phyloP scores from a whole-genome alignment of 2,888 invertebrate species.

The Boloria euphrosyne region DNA sequence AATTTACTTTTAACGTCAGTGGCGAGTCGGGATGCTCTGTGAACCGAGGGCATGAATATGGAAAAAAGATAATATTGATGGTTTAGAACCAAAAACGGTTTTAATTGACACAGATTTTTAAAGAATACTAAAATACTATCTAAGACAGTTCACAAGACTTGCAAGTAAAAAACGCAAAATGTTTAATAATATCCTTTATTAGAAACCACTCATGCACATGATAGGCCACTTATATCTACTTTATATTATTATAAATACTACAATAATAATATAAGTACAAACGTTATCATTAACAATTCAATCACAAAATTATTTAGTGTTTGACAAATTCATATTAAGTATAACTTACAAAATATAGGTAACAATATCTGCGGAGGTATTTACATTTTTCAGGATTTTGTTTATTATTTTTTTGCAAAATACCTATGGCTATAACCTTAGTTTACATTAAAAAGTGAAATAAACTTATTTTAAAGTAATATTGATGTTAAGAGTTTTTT shows the following conservation, averaged over 20 bases:
- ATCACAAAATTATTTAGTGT: neutral
- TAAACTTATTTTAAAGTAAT: neutral
- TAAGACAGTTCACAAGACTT: neutral
- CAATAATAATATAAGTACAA: constrained; percentile 61
- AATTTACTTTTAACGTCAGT: too few species aligned
- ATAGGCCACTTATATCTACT: constrained; percentile 58
- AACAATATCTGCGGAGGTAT: too few species aligned
- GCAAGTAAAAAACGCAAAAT: constrained; percentile 40
- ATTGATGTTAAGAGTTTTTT: neutral
- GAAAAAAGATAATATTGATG: too few species aligned
- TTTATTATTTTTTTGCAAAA: too few species aligned
- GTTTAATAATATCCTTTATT: constrained; percentile 40
- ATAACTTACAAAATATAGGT: too few species aligned
- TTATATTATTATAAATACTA: constrained; percentile 64
- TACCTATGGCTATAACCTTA: too few species aligned
- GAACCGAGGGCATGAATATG: too few species aligned
- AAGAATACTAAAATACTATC: neutral
- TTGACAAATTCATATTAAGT: too few species aligned
- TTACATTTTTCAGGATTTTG: too few species aligned
- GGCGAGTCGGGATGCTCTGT: too few species aligned
- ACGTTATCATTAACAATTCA: constrained; percentile 13
- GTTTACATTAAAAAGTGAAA: neutral
- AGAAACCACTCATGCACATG: constrained; percentile 56
- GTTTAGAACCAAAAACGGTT: too few species aligned
- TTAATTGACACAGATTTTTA: too few species aligned